phyloP scores from a whole-genome alignment of 2,797 vertebrate genomes.

The Octomys mimax region DNA sequence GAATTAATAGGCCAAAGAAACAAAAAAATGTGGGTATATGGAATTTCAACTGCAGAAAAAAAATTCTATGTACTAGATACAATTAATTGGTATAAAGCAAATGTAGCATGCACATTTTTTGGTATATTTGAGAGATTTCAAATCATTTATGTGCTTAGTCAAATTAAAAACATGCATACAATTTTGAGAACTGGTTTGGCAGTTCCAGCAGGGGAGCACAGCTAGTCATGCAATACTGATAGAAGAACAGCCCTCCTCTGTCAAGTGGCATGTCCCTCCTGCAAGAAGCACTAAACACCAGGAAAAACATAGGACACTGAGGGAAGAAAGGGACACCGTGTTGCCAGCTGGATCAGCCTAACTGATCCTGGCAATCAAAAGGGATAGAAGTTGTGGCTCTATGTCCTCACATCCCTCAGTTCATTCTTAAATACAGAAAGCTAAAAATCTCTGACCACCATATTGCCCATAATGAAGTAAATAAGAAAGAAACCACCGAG shows the following conservation, averaged over 20 bases:
- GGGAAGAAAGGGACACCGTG: no score
- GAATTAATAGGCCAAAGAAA: background rate
- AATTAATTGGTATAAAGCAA: background rate
- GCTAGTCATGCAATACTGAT: background rate
- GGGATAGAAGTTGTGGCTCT: background rate
- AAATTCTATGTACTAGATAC: background rate
- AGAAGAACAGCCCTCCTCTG: background rate
- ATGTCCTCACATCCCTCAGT: background rate
- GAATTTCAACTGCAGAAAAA: background rate
- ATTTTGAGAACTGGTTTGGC: background rate
- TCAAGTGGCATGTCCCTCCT: background rate
- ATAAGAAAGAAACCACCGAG: background rate
- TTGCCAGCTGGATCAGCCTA: background rate
- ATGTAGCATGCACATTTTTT: background rate
- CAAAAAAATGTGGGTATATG: background rate
- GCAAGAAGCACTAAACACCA: no score
- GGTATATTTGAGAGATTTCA: background rate
- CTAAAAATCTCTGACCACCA: background rate
- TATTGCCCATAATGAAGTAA: background rate
- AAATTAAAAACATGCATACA: background rate
- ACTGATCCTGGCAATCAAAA: background rate
- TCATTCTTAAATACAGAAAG: background rate
- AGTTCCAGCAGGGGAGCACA: background rate
- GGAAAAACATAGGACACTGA: background rate
- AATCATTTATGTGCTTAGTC: background rate